These are phyloP conservation scores for Prionailurus viverrinus DNA, from an alignment of 2,113 vertebrate genomes.

Conservation along the genomic window DNA sequence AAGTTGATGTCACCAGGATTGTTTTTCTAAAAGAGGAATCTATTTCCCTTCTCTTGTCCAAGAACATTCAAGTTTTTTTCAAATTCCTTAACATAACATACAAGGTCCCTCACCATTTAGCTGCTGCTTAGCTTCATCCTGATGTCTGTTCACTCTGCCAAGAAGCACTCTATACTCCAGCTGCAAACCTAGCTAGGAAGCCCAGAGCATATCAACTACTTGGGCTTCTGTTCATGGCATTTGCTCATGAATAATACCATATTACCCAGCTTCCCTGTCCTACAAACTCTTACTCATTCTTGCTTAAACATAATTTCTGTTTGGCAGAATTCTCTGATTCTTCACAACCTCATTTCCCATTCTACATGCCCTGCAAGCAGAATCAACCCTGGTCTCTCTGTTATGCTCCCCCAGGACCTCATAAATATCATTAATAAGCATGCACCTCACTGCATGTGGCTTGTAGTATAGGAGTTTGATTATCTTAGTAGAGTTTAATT, in stretches of 20 bases:
- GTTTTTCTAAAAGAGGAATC: constrained; percentile 31
- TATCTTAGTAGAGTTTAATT: not conserved
- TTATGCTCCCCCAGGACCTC: not conserved
- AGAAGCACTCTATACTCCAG: not conserved
- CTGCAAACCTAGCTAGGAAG: not conserved
- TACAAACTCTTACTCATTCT: not conserved
- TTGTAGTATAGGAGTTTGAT: not conserved
- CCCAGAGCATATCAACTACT: not conserved
- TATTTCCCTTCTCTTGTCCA: constrained; percentile 2
- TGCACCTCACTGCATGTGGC: not conserved
- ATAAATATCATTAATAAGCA: not conserved
- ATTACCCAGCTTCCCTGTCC: not conserved
- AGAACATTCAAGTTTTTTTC: constrained; percentile 58
- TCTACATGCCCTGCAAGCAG: not conserved
- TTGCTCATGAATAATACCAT: constrained; percentile 9
- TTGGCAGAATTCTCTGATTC: not conserved
- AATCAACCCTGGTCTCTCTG: not conserved
- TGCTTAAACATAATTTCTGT: not conserved
- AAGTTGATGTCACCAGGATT: not conserved
- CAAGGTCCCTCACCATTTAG: not conserved
- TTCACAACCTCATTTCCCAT: not conserved
- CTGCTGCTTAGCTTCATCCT: not conserved
- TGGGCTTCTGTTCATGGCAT: not conserved
- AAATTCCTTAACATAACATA: constrained; percentile 5
- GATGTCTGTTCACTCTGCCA: not conserved